These are phyloP conservation scores for Pentalonia nigronervosa DNA, from an alignment of 1,140 invertebrate species.

Conservation along the genomic window DNA sequence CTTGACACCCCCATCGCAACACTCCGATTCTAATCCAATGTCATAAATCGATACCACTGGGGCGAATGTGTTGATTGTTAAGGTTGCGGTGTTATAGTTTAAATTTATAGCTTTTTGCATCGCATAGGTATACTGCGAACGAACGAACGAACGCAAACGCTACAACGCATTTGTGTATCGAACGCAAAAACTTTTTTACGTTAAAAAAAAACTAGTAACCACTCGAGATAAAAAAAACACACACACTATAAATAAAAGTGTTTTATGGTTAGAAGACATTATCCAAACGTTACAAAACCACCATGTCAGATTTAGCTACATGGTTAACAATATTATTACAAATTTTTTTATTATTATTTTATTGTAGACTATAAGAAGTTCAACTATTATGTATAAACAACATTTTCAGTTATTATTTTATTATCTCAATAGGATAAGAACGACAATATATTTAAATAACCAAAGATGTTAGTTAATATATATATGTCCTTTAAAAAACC, in stretches of 20 bases:
- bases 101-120: slow-evolving; percentile 16
- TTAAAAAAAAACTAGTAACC: background rate
- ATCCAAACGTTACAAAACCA: background rate
- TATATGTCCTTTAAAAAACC: background rate
- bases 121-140: background rate
- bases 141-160: background rate
- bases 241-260: background rate
- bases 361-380: background rate
- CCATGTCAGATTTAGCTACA: background rate
- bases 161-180: background rate
- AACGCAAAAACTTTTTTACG: background rate
- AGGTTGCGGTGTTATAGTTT: background rate
- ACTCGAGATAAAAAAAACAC: background rate
- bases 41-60: background rate
- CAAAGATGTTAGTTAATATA: background rate
- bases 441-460: background rate
- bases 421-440: background rate
- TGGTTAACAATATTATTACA: background rate
- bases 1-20: background rate
- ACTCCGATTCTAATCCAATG: background rate
- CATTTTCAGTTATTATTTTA: background rate
- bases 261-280: background rate
- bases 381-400: background rate
- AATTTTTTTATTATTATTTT: background rate
- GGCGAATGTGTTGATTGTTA: background rate